Evolutionary conservation across 2,888 invertebrate genomes (phyloP).

Genomic region (Campoplex capitator): DNA sequence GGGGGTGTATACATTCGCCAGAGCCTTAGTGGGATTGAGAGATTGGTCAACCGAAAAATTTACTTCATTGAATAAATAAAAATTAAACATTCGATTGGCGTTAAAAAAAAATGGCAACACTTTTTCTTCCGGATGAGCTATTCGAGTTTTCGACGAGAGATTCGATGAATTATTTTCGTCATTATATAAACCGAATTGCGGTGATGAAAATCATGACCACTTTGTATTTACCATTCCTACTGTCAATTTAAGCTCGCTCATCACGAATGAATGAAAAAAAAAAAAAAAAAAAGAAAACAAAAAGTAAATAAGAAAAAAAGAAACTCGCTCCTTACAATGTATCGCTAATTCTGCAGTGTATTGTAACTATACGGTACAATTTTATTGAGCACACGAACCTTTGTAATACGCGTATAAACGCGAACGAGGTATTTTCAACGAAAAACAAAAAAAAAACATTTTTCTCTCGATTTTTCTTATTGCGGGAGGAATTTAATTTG

Average conservation of each 20-base stretch:
- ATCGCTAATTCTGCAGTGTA: conserved; percentile 18
- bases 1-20: conserved; percentile 43
- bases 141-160: neutral
- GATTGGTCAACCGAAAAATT: neutral
- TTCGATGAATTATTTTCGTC: neutral
- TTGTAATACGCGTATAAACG: too few species aligned
- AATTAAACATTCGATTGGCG: too few species aligned
- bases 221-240: conserved; percentile 67
- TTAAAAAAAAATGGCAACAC: too few species aligned
- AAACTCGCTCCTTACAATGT: neutral
- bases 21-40: conserved; percentile 47
- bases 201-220: neutral
- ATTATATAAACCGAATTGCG: neutral
- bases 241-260: conserved; percentile 73
- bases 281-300: neutral
- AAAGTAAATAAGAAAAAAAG: neutral
- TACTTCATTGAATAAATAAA: neutral
- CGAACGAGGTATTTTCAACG: too few species aligned
- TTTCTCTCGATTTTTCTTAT: neutral
- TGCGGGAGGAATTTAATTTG: neutral
- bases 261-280: conserved; percentile 42
- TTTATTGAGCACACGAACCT: neutral
- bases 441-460: neutral
- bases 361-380: conserved; percentile 16
- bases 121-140: neutral